Evolutionary conservation across 2,797 vertebrate species (phyloP).

Genomic region (Pipistrellus kuhlii): DNA sequence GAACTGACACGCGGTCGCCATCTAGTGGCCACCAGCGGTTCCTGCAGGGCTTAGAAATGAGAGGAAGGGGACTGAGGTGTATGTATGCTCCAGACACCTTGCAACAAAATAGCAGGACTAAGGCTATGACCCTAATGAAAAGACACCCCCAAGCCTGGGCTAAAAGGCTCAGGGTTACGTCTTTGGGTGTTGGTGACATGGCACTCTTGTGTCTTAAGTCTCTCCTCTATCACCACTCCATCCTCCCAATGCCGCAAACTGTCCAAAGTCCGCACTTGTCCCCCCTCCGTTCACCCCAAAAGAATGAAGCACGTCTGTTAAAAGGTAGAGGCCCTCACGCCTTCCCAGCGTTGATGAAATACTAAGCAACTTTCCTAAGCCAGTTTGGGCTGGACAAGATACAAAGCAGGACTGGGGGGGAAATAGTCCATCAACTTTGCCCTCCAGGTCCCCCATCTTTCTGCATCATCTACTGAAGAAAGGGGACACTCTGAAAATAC

Average conservation of each 20-base stretch:
- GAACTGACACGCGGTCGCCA: slow-evolving; percentile 33
- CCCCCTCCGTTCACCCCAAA: neutral
- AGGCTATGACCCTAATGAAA: neutral
- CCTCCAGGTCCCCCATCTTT: neutral
- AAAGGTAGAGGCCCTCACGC: neutral
- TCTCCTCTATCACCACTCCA: neutral
- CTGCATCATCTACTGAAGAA: neutral
- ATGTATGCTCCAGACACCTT: neutral
- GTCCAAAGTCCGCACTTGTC: neutral
- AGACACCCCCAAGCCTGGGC: neutral
- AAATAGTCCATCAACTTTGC: neutral
- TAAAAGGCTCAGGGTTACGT: neutral
- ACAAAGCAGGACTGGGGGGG: neutral
- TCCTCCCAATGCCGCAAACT: neutral
- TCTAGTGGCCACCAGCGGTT: slow-evolving; percentile 48
- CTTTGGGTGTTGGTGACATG: neutral
- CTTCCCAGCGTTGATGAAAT: neutral
- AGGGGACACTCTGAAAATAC: neutral
- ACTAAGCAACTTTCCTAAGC: neutral
- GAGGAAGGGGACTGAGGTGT: neutral
- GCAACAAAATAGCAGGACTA: neutral
- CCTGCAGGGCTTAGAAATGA: neutral
- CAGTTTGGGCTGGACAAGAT: neutral
- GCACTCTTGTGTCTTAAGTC: neutral
- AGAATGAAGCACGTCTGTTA: neutral